These are phyloP conservation scores for Gallinago jamesoni DNA, from an alignment of 2,113 vertebrate species.

Conservation along the genomic window DNA sequence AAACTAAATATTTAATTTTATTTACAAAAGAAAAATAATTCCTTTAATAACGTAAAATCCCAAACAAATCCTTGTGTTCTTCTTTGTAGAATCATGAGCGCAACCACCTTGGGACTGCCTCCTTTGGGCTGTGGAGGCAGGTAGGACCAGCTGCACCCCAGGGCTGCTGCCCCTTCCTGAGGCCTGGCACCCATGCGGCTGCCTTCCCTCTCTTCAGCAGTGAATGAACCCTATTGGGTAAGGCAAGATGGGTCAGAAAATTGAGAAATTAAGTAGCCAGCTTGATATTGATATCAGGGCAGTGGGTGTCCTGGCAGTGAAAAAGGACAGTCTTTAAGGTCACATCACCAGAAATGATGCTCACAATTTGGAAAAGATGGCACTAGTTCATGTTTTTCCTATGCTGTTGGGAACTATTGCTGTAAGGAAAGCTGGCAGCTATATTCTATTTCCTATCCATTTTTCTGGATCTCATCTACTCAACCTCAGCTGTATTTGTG, in stretches of 20 bases:
- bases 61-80: background rate
- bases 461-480: background rate
- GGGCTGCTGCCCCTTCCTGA: background rate
- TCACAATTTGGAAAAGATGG: background rate
- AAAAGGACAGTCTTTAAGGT: background rate
- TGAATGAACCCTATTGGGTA: background rate
- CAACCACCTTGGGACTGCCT: no score
- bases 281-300: background rate
- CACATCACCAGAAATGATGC: background rate
- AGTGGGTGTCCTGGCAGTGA: background rate
- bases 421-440: background rate
- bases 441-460: background rate
- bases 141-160: background rate
- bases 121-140: background rate
- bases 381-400: background rate
- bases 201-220: background rate
- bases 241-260: background rate
- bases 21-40: background rate
- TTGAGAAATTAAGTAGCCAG: background rate
- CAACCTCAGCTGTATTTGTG: conserved; percentile 14
- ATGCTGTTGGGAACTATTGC: background rate
- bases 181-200: rapidly evolving
- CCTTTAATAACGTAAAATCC: background rate
- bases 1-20: background rate
- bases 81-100: background rate